These are phyloP conservation scores for Temnothorax rugatulus DNA, from an alignment of 2,888 invertebrate genomes.

Conservation along the genomic window DNA sequence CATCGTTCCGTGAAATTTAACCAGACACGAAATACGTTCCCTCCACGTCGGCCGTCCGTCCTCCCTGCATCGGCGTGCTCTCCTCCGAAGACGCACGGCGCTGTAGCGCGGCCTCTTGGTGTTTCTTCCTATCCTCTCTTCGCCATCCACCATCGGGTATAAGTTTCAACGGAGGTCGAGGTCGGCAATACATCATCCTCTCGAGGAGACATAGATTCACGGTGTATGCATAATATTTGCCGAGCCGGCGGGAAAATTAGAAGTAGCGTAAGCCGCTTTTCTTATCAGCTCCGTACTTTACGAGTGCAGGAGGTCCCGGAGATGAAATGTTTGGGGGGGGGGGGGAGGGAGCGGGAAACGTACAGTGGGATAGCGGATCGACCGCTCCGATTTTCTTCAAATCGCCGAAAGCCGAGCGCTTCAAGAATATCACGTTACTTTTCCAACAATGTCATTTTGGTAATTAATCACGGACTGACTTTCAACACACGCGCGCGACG, in stretches of 20 bases:
- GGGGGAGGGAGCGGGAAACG: background rate
- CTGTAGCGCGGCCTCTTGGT: constrained; percentile 47
- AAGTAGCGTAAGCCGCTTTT: constrained; percentile 85
- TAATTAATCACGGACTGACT: constrained; percentile 39
- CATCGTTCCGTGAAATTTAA: constrained; percentile 76
- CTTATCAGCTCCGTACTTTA: constrained; percentile 82
- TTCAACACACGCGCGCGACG: background rate
- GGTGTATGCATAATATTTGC: constrained; percentile 85
- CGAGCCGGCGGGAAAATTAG: constrained; percentile 84
- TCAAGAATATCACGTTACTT: background rate
- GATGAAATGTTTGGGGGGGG: constrained; percentile 69
- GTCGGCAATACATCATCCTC: constrained; percentile 83
- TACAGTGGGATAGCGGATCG: constrained; percentile 59
- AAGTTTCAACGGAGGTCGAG: constrained; percentile 82
- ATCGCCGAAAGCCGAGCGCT: constrained; percentile 6
- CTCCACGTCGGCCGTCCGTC: constrained; percentile 58
- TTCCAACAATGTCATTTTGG: constrained; percentile 20
- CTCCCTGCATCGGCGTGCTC: constrained; percentile 58
- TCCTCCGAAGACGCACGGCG: constrained; percentile 51
- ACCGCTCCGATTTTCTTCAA: background rate
- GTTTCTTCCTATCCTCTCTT: constrained; percentile 53
- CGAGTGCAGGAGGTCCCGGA: constrained; percentile 64
- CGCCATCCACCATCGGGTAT: constrained; percentile 71
- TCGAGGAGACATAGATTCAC: constrained; percentile 81
- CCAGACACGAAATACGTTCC: constrained; percentile 69